Evolutionary conservation across 2,113 vertebrate genomes (phyloP).

Genomic region (Cariama cristata): DNA sequence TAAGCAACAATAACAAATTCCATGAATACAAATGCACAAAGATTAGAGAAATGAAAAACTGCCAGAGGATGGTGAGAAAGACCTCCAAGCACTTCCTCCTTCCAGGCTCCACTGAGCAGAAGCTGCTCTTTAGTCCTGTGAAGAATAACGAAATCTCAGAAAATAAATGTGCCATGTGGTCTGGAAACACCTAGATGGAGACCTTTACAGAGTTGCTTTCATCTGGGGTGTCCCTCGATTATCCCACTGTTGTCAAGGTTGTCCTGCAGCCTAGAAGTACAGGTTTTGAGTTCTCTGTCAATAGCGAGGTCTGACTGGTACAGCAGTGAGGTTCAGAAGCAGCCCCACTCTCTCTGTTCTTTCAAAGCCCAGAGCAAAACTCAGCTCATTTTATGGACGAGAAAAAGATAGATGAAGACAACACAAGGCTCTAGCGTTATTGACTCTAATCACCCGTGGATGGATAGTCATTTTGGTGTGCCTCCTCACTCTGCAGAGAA

Average conservation of each 20-base stretch:
- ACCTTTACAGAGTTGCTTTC: neutral
- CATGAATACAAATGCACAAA: constrained; percentile 75
- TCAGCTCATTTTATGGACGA: neutral
- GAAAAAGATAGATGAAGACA: neutral
- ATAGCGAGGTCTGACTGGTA: neutral
- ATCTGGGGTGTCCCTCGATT: neutral
- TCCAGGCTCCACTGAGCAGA: neutral
- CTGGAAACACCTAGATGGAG: neutral
- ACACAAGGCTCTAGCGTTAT: neutral
- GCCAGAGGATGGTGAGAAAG: neutral
- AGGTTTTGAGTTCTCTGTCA: neutral
- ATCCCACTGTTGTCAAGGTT: neutral
- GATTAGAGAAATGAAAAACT: constrained; percentile 18
- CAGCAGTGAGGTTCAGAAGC: neutral
- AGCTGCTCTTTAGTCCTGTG: neutral
- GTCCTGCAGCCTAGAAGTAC: neutral
- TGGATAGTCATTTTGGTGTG: neutral
- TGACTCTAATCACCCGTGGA: constrained; percentile 9
- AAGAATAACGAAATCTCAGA: neutral
- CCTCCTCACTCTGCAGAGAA: neutral
- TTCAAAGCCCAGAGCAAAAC: neutral
- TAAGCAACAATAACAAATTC: constrained; percentile 80
- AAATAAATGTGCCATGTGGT: neutral
- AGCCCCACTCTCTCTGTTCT: neutral
- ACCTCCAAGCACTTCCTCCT: neutral